phyloP scores from a whole-genome alignment of 1,140 invertebrate species.

The Leptinotarsa lineolata region DNA sequence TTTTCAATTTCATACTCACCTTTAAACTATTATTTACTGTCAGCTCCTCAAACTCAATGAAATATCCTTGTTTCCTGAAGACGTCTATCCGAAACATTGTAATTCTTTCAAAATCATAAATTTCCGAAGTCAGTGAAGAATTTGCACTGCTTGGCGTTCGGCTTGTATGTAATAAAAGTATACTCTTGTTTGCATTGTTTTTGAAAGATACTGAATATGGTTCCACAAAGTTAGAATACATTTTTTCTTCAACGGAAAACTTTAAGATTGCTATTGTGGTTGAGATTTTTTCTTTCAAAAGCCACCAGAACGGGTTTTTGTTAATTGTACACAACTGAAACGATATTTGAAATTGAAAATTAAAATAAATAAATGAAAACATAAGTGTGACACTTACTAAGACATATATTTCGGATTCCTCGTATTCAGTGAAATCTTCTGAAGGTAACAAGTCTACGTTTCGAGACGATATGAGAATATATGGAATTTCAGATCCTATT shows the following conservation, averaged over 20 bases:
- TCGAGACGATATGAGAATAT: neutral
- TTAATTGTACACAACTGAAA: conserved; percentile 31
- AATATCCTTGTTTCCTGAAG: conserved; percentile 24
- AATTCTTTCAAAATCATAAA: conserved; percentile 24
- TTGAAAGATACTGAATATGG: conserved; percentile 15
- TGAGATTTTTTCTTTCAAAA: conserved; percentile 17
- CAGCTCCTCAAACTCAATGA: conserved; percentile 32
- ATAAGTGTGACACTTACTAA: neutral
- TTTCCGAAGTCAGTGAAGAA: neutral
- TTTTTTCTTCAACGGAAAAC: neutral
- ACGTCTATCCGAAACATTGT: conserved; percentile 34
- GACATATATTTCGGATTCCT: neutral
- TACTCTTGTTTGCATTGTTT: neutral
- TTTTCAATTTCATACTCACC: conserved; percentile 15
- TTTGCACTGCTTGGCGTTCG: conserved; percentile 12
- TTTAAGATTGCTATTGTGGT: conserved; percentile 25
- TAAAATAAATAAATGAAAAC: no score
- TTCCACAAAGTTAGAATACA: neutral
- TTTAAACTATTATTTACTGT: conserved; percentile 7
- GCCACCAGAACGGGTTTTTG: conserved; percentile 33
- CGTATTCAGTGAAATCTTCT: conserved; percentile 18
- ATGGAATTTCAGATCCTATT: neutral
- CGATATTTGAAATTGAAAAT: neutral
- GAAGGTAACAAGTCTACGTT: neutral
- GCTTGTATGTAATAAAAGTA: conserved; percentile 15